Evolutionary conservation across 2,888 invertebrate genomes (phyloP).

Genomic region (Muscina levida): DNA sequence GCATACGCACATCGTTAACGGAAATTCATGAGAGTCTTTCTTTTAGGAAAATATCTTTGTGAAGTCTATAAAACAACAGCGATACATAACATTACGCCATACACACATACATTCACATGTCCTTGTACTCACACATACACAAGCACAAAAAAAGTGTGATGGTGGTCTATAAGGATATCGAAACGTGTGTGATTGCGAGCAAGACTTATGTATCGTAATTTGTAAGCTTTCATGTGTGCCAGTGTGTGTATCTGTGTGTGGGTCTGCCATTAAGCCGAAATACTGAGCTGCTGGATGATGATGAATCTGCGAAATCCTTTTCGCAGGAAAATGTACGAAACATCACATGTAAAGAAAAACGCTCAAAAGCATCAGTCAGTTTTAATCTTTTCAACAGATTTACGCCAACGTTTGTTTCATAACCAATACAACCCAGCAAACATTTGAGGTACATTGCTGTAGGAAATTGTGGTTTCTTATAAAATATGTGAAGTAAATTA

Average conservation of each 20-base stretch:
- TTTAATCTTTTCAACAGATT: constrained; percentile 27
- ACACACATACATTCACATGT: neutral
- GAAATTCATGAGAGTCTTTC: too few species aligned
- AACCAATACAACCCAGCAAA: too few species aligned
- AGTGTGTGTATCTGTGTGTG: neutral
- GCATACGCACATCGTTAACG: too few species aligned
- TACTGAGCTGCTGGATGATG: constrained; percentile 1
- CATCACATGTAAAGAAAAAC: constrained; percentile 1
- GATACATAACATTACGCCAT: neutral
- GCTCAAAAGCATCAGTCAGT: constrained; percentile 4
- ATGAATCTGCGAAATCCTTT: constrained; percentile 17
- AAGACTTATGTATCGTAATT: constrained; percentile 19
- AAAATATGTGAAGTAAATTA: too few species aligned
- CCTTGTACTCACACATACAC: neutral
- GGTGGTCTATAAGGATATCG: too few species aligned
- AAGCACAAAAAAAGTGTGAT: neutral
- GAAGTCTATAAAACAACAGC: constrained; percentile 8
- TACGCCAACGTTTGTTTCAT: neutral
- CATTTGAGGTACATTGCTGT: too few species aligned
- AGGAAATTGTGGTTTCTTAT: too few species aligned
- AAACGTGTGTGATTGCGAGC: neutral
- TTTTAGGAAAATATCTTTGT: neutral
- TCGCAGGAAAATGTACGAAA: neutral
- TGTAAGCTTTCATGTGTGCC: neutral
- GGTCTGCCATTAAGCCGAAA: neutral